Conservation (phyloP, 2,888 invertebrate species). For the Xylota segnis region DNA sequence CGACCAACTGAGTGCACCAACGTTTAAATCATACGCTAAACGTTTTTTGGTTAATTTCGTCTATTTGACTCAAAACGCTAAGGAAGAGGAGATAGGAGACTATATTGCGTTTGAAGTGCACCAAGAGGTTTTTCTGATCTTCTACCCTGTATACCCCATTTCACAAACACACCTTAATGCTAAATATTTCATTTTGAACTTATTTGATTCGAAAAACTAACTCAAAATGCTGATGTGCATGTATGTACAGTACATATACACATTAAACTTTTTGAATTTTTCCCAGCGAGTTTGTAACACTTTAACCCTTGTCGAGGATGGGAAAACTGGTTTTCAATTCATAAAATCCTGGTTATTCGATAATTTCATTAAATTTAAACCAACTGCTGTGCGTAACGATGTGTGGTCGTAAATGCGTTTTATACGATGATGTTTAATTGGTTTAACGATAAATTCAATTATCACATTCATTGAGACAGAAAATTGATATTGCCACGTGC, state of each 20-base stretch:
- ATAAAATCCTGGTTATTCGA: conserved; percentile 57
- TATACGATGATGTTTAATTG: conserved; percentile 74
- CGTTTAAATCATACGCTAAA: too few relatives aligned
- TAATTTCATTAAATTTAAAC: conserved; percentile 70
- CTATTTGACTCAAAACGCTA: too few relatives aligned
- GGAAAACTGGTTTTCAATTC: conserved; percentile 44
- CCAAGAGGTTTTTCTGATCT: too few relatives aligned
- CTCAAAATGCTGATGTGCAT: too few relatives aligned
- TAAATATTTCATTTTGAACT: too few relatives aligned
- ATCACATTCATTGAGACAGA: conserved; percentile 73
- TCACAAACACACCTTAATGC: too few relatives aligned
- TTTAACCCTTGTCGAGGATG: background rate
- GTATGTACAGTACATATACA: background rate
- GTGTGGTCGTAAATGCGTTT: conserved; percentile 67
- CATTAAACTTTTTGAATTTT: background rate
- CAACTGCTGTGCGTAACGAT: conserved; percentile 61
- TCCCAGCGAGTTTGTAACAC: background rate
- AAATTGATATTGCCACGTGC: conserved; percentile 76
- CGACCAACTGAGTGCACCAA: too few relatives aligned
- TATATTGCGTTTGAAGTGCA: too few relatives aligned
- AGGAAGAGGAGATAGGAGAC: too few relatives aligned
- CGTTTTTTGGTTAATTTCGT: too few relatives aligned
- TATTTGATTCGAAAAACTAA: too few relatives aligned
- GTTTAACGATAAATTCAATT: conserved; percentile 76
- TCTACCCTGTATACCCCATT: too few relatives aligned